These are phyloP conservation scores for Tragulus kanchil DNA, from an alignment of 2,113 vertebrate species.

Conservation along the genomic window DNA sequence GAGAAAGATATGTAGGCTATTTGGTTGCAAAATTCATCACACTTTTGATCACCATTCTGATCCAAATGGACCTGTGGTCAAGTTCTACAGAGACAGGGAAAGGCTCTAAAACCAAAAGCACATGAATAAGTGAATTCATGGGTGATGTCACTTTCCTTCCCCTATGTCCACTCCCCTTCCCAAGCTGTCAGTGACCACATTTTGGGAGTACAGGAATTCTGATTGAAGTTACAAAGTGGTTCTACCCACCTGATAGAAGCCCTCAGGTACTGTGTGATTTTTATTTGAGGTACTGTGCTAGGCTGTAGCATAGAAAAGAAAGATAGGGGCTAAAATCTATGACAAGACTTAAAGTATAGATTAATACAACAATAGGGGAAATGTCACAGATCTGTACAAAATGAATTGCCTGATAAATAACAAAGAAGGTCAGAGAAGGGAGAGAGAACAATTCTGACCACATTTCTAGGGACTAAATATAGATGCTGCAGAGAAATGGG, in stretches of 20 bases:
- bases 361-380: neutral
- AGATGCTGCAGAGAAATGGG: neutral
- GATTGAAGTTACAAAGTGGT: neutral
- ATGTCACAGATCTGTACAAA: slow-evolving; percentile 29
- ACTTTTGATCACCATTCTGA: neutral
- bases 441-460: neutral
- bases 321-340: neutral
- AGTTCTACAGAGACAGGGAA: neutral
- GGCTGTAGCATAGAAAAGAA: neutral
- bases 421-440: neutral
- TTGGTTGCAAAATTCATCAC: neutral
- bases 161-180: neutral
- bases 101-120: neutral
- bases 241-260: neutral
- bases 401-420: neutral
- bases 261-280: neutral
- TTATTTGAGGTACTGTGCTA: neutral
- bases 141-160: neutral
- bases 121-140: neutral
- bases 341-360: neutral
- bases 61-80: neutral
- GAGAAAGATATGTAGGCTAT: neutral
- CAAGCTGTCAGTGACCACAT: neutral
- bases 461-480: neutral
- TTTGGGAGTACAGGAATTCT: neutral